A percentile compares a stretch with the other conserved stretches of the same genome.
Conservation (phyloP, 2,797 vertebrate genomes). For the Graptemys geographica region DNA sequence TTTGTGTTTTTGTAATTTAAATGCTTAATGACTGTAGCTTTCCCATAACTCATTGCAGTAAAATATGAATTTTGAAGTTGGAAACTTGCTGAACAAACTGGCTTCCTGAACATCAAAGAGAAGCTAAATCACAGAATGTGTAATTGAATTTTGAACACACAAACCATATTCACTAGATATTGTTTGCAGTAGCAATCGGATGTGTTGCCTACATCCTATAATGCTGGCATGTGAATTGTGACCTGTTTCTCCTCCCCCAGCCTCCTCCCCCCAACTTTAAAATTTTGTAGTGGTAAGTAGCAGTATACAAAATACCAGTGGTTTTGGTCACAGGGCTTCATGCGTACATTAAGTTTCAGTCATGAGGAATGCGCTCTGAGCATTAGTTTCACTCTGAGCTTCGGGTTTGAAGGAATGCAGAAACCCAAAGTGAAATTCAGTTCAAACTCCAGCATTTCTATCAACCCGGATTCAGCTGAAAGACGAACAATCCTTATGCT, state of each 20-base stretch:
- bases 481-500: neutral
- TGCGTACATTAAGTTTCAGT: neutral
- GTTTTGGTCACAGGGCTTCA: neutral
- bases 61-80: neutral
- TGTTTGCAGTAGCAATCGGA: neutral
- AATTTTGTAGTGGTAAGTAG: neutral
- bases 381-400: neutral
- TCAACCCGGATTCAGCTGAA: neutral
- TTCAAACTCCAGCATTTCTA: neutral
- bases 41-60: neutral
- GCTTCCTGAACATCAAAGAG: neutral
- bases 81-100: neutral
- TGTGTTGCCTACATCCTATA: neutral
- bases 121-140: neutral
- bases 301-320: neutral
- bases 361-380: neutral
- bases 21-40: neutral
- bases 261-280: neutral
- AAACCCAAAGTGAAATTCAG: neutral
- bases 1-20: neutral
- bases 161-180: neutral
- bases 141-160: neutral
- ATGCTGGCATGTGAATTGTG: neutral
- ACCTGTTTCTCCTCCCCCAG: neutral
- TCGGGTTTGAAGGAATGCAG: neutral